Base-by-base conservation (phyloP, 1,140 invertebrate genomes). In the Venustaconcha ellipsiformis region DNA sequence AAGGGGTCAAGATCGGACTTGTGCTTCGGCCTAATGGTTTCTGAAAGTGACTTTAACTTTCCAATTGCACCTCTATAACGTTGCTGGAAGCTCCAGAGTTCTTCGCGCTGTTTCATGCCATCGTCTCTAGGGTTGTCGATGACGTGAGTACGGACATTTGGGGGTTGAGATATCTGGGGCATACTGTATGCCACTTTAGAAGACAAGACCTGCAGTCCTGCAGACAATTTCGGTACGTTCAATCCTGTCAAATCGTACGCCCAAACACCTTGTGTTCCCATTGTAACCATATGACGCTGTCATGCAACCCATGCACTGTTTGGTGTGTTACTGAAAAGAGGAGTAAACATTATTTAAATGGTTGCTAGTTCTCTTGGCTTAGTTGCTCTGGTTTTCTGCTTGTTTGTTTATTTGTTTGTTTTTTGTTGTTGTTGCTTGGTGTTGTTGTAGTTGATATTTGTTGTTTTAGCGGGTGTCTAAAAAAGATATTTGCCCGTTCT, bases 1-100 rank as follows among this genome's bases (percentile, higher is more conserved):
- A 48, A 48, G 11, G 11, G 37, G 37, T 48, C 37, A 48, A 48
- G 37, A 11, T 48, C 37, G 37, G 37, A 48, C 5, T 48, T 48
- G 4, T 8, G 11, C 8, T 48, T 48, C 37, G 37, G 37, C 37
- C 37, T 48, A 48, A 48, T 48, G 37, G 37, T 48, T 48, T 48
- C 37, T 48, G 37, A 48, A 48, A 48, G 37, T 48, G 37, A 48
- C 11, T 48, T 48, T 0, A 48, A 6, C 37, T 48, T 71, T 57
- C 65, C 70, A 18, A 67, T 62, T 15, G 57, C 75, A 2, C 75
- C 75, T 15, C 75, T 26, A 18, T 72, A 77, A 20, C 37, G 58
- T 30, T 77, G 75, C 48, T 77, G 75, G 57, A 77, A 77, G 55
- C 72, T 77, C 75, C 75, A 77, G 11, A 77, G 62, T 60, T 77